phyloP scores from a whole-genome alignment of 2,888 invertebrate genomes.

The Melanchra persicariae region DNA sequence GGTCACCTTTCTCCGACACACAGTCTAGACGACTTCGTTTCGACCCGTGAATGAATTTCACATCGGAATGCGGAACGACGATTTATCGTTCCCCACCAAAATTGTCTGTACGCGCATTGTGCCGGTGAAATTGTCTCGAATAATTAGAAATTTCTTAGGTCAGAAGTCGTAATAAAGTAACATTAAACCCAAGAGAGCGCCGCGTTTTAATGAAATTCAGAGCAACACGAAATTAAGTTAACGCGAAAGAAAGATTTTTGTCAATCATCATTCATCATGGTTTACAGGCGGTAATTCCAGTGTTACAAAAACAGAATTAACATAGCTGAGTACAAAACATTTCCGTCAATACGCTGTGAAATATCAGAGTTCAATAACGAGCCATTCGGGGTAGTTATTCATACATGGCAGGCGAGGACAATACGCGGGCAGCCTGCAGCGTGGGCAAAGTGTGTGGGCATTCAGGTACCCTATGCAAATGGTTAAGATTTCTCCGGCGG shows the following conservation, averaged over 20 bases:
- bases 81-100: slow-evolving; percentile 82
- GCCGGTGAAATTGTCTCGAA: slow-evolving; percentile 81
- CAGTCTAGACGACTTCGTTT: slow-evolving; percentile 88
- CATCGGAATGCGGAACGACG: slow-evolving; percentile 89
- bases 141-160: slow-evolving; percentile 78
- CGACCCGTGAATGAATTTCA: slow-evolving; percentile 88
- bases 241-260: slow-evolving; percentile 32
- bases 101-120: slow-evolving; percentile 78
- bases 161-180: slow-evolving; percentile 60
- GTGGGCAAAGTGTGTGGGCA: slow-evolving; percentile 77
- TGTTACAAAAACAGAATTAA: slow-evolving; percentile 17
- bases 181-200: slow-evolving; percentile 48
- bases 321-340: slow-evolving; percentile 46
- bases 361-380: slow-evolving; percentile 69
- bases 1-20: slow-evolving; percentile 90
- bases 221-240: slow-evolving; percentile 28
- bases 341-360: slow-evolving; percentile 54
- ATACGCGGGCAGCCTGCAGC: slow-evolving; percentile 71
- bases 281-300: slow-evolving; percentile 13
- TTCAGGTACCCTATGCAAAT: slow-evolving; percentile 79
- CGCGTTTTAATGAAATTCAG: slow-evolving; percentile 57
- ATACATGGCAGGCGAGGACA: slow-evolving; percentile 66
- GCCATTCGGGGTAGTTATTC: slow-evolving; percentile 67
- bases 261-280: slow-evolving; percentile 32
- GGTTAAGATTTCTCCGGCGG: slow-evolving; percentile 77